Percentiles rank a stretch among this genome's conserved stretches.
Evolutionary conservation across 1,140 invertebrate genomes (phyloP).

Genomic region (Lepidostoma basale): DNA sequence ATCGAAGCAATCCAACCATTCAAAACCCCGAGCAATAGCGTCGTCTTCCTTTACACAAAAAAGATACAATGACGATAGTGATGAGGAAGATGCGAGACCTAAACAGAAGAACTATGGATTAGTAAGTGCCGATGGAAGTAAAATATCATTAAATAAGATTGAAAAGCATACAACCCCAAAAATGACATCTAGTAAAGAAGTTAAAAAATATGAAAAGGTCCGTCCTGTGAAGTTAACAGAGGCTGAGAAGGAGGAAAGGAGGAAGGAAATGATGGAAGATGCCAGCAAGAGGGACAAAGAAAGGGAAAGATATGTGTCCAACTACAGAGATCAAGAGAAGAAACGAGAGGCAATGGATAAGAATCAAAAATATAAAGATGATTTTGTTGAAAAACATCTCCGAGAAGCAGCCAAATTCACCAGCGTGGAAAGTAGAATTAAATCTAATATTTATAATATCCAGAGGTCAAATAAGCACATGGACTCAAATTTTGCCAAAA

Average conservation of each 20-base stretch:
- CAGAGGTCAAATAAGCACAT: constrained; percentile 71
- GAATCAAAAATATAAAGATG: constrained; percentile 54
- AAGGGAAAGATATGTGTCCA: constrained; percentile 67
- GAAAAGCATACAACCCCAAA: background rate
- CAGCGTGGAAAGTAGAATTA: constrained; percentile 77
- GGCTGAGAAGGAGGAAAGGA: constrained; percentile 72
- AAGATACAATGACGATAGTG: constrained; percentile 17
- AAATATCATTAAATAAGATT: constrained; percentile 13
- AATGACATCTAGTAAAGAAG: constrained; percentile 30
- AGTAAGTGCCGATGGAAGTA: constrained; percentile 56
- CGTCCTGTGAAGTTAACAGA: constrained; percentile 62
- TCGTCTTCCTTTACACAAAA: background rate
- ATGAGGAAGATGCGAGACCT: constrained; percentile 26
- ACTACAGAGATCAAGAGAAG: constrained; percentile 68
- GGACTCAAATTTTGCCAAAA: constrained; percentile 74
- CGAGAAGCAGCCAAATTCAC: constrained; percentile 67
- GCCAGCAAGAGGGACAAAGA: constrained; percentile 74
- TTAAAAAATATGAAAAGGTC: constrained; percentile 50
- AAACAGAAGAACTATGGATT: constrained; percentile 53
- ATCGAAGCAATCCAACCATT: background rate
- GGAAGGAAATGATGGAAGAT: constrained; percentile 84
- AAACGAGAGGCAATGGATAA: constrained; percentile 62
- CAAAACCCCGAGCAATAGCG: background rate
- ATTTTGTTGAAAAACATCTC: constrained; percentile 69
- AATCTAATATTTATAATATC: constrained; percentile 81